Evolutionary conservation across 2,888 invertebrate genomes (phyloP).

Genomic region (Quadroppia sp.): DNA sequence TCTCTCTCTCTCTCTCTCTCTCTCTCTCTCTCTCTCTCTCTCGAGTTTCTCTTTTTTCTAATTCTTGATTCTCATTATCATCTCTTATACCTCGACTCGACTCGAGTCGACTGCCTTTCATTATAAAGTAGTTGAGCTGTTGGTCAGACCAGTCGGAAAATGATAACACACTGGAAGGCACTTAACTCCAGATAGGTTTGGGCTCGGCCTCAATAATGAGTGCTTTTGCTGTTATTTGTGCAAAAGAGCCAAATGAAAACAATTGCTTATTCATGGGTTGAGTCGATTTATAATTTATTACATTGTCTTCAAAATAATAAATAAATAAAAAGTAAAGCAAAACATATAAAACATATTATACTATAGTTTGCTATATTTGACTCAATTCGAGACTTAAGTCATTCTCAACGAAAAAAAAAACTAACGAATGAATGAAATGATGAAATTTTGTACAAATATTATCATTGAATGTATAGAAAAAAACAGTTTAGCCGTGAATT

Average conservation of each 20-base stretch:
- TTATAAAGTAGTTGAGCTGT: conserved; percentile 8
- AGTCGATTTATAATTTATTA: conserved; percentile 6
- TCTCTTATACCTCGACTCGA: neutral
- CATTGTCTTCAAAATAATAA: neutral
- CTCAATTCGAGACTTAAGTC: too few species aligned
- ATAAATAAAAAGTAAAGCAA: neutral
- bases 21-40: too few species aligned
- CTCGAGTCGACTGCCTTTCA: neutral
- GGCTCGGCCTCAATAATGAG: conserved; percentile 23
- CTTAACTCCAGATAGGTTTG: conserved; percentile 1
- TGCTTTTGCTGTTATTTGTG: conserved; percentile 15
- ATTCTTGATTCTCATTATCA: conserved; percentile 21
- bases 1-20: neutral
- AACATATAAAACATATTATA: neutral
- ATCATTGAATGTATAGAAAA: neutral
- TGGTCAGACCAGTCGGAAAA: conserved; percentile 26
- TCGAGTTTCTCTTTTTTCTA: neutral
- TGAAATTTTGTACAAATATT: neutral
- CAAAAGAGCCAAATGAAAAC: conserved; percentile 8
- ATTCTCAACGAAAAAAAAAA: neutral
- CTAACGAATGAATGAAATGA: conserved; percentile 3
- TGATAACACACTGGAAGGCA: conserved; percentile 2
- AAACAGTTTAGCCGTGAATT: neutral
- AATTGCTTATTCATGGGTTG: conserved; percentile 5
- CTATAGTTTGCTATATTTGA: neutral